phyloP scores from a whole-genome alignment of 2,113 vertebrate species.

The Anoura caudifer region DNA sequence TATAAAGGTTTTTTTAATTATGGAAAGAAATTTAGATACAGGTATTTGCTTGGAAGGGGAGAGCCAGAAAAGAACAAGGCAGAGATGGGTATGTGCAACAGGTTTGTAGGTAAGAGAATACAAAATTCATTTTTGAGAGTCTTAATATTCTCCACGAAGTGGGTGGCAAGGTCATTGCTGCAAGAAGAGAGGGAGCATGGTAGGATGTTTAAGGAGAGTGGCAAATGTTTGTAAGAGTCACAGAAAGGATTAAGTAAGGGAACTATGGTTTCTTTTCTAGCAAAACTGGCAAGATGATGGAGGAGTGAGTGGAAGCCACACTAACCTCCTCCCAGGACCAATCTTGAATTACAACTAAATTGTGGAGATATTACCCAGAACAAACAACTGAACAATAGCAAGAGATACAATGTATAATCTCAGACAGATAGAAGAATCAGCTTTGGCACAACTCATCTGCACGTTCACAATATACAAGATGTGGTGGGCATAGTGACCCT shows the following conservation, averaged over 20 bases:
- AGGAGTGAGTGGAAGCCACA: too few relatives aligned
- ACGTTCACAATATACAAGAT: too few relatives aligned
- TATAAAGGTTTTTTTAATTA: background rate
- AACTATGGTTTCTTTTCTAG: background rate
- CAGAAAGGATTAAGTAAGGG: background rate
- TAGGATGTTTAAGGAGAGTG: background rate
- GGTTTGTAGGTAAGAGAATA: background rate
- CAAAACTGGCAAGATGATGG: too few relatives aligned
- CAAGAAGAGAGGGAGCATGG: background rate
- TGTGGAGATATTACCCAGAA: too few relatives aligned
- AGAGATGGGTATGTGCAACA: background rate
- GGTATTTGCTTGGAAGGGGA: background rate
- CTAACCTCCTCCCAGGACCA: too few relatives aligned
- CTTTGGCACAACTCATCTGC: too few relatives aligned
- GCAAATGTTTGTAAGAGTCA: background rate
- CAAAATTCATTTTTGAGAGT: background rate
- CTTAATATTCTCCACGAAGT: background rate
- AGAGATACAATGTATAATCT: too few relatives aligned
- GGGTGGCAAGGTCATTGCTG: background rate
- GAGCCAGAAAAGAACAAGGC: background rate
- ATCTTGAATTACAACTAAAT: too few relatives aligned
- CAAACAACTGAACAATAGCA: too few relatives aligned
- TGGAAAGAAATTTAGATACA: conserved; percentile 4
- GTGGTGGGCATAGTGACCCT: too few relatives aligned
- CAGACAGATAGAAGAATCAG: too few relatives aligned